Evolutionary conservation across 2,797 vertebrate genomes (phyloP), one percentile per base, ranked within the genome.

Genomic region (Falco columbarius): DNA sequence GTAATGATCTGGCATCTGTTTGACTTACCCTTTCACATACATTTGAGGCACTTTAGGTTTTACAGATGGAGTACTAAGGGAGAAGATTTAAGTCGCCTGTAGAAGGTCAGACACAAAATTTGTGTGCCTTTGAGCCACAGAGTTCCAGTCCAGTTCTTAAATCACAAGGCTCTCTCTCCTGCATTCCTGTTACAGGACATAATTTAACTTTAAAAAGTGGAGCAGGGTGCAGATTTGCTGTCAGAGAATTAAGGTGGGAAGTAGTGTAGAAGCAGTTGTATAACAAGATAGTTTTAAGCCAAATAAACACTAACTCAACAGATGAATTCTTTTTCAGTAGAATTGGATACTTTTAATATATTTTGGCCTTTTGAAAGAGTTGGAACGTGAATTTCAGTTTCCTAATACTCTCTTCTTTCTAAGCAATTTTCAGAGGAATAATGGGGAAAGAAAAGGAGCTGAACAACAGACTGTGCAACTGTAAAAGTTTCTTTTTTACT

Each of bases 131-230:
- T 36, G 22, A 95, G 70, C 63, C 38, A 9, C 3, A 13, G 70
- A 42, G 66, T 91, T 93, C 46, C 27, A 75, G 26, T 84, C 38
- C 17, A 85, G 63, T 93, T 80, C 86, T 90, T 93, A 91, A 94
- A 94, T 95, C 93, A 89, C 38, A 17, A 62, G 62, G 12, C 58
- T 80, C 0, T 79, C 65, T 59, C 44, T 92, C 51, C 49, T 83
- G 26, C 81, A 49, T 93, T 94, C 77, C 51, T 87, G 9, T 54
- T 86, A 23, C 23, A 72, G 75, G n/a, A 47, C 23, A 40, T 79
- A 88, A 59, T 62, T 96, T 81, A 83, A 52, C 81, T 76, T 80
- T 42, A 61, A 58, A 70, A 75, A 91, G 19, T 32, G 18, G 58
- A 24, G 6, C 51, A 55, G 29, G 51, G 46, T 83, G 38, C 32